Evolutionary conservation across 2,113 vertebrate genomes (phyloP), one percentile per base, ranked within the genome.

Genomic region (Pyrgilauda ruficollis): DNA sequence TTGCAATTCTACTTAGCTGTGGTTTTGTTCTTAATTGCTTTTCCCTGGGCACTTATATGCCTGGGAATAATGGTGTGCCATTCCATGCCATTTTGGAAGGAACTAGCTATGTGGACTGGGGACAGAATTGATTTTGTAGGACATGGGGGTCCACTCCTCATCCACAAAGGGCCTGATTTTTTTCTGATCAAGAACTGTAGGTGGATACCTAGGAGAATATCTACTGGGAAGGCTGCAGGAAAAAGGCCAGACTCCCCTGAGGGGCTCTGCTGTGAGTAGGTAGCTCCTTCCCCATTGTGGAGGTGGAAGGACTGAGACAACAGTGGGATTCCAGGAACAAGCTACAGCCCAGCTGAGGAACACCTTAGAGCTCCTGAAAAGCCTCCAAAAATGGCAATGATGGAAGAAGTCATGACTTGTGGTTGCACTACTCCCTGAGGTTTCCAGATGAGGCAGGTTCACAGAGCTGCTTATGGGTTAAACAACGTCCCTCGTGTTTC

Each of bases 31-130:
- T 46, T 86, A 90, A 69, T 15, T 74, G 55, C n/a, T 90, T 62
- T 74, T 69, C 7, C 23, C 35, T 62, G 31, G 53, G 18, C 22
- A 50, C 30, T 49, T 69, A 8, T 0, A 0, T n/a, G 8, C 22
- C 30, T 50, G 27, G 14, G 26, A 50, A 15, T 53, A 63, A 55
- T 19, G 8, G 2, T 35, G 44, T 35, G 35, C 5, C 17, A 50
- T 35, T 50, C 27, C 33, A 56, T 28, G 31, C 8, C 11, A 22
- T 59, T 58, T 41, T 49, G 9, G 10, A 8, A 31, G 26, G 15
- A 67, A 47, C 1, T 0, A 9, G 20, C 14, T 24, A 7, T 20
- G 6, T 33, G 15, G 17, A 11, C 14, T 53, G 7, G 17, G 22
- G 27, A 59, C 8, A 44, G 58, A 53, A 6, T 27, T 1, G 1